Conservation (phyloP, 2,113 vertebrate species). For the Bubo scandiacus region DNA sequence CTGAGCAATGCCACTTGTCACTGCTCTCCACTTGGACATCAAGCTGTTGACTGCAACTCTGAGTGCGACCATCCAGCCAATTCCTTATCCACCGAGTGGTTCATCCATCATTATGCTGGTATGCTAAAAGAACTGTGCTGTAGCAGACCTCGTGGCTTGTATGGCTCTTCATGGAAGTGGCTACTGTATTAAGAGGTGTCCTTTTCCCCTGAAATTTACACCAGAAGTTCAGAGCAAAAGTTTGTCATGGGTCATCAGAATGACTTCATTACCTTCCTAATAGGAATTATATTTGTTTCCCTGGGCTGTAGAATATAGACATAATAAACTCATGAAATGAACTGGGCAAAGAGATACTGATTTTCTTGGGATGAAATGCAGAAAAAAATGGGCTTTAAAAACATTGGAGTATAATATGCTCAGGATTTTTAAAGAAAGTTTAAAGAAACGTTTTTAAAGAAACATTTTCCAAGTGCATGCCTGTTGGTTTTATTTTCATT, state of each 20-base stretch:
- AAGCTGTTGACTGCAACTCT: too few relatives aligned
- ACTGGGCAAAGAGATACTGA: neutral
- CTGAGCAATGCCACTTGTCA: too few relatives aligned
- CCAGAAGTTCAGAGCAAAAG: neutral
- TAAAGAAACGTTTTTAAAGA: neutral
- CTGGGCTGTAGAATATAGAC: neutral
- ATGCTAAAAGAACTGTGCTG: neutral
- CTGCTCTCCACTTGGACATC: too few relatives aligned
- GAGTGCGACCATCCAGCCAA: too few relatives aligned
- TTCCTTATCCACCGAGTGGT: too few relatives aligned
- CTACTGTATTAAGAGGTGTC: neutral
- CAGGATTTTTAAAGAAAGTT: neutral
- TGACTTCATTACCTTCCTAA: neutral
- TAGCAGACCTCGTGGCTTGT: neutral
- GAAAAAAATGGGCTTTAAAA: neutral
- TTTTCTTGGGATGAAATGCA: neutral
- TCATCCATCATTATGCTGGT: neutral
- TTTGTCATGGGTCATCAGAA: neutral
- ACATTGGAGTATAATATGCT: neutral
- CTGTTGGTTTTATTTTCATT: neutral
- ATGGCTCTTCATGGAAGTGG: neutral
- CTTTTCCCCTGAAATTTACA: neutral
- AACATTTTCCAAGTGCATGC: neutral
- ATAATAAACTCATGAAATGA: neutral
- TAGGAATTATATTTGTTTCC: neutral